Evolutionary conservation across 2,113 vertebrate species (phyloP).

Genomic region (Verasper variegatus): DNA sequence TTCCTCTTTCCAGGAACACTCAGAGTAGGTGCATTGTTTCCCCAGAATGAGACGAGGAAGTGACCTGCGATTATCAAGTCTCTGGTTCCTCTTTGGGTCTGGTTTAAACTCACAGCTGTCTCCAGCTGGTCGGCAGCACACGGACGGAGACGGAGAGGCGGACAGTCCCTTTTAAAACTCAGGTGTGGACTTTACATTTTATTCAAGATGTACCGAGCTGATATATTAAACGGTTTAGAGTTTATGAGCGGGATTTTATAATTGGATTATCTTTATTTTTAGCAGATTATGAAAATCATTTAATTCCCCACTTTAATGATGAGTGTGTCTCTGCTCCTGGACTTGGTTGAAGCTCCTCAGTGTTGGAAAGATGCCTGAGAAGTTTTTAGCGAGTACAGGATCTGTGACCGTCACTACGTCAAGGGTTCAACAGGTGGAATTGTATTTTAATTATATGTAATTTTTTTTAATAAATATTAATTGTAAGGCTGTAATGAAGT

Average conservation of each 20-base stretch:
- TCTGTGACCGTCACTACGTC: slow-evolving; percentile 53
- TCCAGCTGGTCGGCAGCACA: background rate
- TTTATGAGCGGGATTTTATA: no score
- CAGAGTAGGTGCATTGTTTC: slow-evolving; percentile 78
- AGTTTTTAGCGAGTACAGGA: slow-evolving; percentile 83
- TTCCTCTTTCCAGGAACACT: slow-evolving; percentile 73
- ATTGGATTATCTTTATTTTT: no score
- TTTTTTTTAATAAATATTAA: no score
- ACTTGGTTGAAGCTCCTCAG: slow-evolving; percentile 88
- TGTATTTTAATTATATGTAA: no score
- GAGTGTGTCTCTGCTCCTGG: slow-evolving; percentile 75
- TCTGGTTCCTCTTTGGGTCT: slow-evolving; percentile 71
- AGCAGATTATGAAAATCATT: no score
- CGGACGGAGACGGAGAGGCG: slow-evolving; percentile 5
- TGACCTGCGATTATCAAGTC: slow-evolving; percentile 57
- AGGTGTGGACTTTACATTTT: slow-evolving; percentile 32
- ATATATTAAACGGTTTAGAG: no score
- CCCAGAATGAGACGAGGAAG: slow-evolving; percentile 75
- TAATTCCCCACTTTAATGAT: background rate
- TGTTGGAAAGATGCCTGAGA: slow-evolving; percentile 74
- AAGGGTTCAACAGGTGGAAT: background rate
- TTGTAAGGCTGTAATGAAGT: no score
- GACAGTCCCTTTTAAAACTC: background rate
- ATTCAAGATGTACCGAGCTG: background rate
- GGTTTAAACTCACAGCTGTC: slow-evolving; percentile 62